Evolutionary conservation across 2,113 vertebrate genomes (phyloP).

Genomic region (Mobula birostris): DNA sequence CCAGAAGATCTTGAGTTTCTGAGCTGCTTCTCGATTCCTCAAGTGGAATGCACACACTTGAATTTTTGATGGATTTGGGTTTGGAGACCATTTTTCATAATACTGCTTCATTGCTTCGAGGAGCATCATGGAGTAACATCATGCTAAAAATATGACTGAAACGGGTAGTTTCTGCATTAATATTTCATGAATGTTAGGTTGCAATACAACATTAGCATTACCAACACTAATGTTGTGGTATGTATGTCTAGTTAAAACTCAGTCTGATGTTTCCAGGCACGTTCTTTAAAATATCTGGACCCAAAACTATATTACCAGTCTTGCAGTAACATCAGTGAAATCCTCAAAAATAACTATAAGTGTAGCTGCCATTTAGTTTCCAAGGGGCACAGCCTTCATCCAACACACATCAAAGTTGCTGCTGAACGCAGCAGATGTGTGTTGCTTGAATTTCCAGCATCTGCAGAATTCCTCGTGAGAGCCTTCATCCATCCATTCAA

Average conservation of each 20-base stretch:
- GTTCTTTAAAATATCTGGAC: neutral
- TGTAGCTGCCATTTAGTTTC: neutral
- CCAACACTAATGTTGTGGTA: neutral
- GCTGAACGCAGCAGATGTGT: no score
- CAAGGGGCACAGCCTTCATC: neutral
- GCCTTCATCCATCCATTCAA: neutral
- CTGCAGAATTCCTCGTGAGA: neutral
- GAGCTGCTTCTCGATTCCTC: no score
- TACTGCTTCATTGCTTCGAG: no score
- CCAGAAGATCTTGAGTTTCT: no score
- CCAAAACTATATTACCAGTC: neutral
- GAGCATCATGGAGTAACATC: neutral
- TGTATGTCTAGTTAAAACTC: neutral
- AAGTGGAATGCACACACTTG: no score
- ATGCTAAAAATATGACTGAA: neutral
- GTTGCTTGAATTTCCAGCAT: no score
- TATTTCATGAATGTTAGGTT: neutral
- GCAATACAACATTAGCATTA: neutral
- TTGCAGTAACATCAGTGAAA: neutral
- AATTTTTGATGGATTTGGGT: no score
- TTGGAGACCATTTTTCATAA: no score
- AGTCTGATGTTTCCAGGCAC: neutral
- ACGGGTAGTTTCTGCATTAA: neutral
- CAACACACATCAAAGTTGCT: no score
- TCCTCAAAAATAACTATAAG: neutral